Conservation (phyloP, 2,888 invertebrate species). For the Idaea straminata region DNA sequence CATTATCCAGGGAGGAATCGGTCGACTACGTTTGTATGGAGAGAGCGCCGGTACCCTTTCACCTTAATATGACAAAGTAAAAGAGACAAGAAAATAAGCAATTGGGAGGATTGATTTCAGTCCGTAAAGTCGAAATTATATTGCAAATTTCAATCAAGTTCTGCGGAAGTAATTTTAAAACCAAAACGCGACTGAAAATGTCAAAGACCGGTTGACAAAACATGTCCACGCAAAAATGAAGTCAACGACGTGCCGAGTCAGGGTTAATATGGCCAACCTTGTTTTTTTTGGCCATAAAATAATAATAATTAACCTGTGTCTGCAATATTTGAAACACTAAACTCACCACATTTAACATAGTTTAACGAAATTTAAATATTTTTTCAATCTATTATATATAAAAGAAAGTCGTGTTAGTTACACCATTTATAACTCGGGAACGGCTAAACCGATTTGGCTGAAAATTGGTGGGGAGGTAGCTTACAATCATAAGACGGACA, state of each 20-base stretch:
- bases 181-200: neutral
- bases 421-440: too few species aligned
- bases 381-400: constrained; percentile 3
- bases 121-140: neutral
- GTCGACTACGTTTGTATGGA: too few species aligned
- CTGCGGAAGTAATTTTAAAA: neutral
- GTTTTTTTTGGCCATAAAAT: neutral
- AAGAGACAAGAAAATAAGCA: too few species aligned
- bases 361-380: neutral
- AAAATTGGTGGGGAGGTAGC: too few species aligned
- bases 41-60: too few species aligned
- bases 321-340: neutral
- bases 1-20: too few species aligned
- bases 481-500: too few species aligned
- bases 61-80: too few species aligned
- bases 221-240: neutral
- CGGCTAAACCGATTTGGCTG: too few species aligned
- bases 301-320: neutral
- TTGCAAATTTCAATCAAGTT: neutral
- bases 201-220: neutral
- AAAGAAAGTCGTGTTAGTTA: too few species aligned
- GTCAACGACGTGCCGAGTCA: neutral
- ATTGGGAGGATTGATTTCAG: too few species aligned
- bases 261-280: neutral
- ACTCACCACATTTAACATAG: neutral